These are phyloP conservation scores for Zosterops lateralis DNA, from an alignment of 2,113 vertebrate genomes.

Conservation along the genomic window DNA sequence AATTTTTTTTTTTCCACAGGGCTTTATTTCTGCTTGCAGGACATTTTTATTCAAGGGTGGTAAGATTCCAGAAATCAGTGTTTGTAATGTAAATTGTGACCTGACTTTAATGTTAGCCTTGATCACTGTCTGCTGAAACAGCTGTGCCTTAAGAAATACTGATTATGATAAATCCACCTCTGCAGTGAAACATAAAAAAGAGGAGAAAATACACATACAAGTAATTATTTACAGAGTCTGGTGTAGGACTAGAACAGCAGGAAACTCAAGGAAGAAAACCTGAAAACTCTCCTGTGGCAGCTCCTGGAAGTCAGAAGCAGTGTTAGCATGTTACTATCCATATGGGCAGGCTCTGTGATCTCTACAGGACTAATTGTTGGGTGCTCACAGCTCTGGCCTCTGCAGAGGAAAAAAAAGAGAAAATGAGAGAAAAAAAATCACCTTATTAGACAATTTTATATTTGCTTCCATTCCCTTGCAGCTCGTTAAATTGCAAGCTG, in stretches of 20 bases:
- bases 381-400: not conserved
- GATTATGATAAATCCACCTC: not conserved
- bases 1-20: not conserved
- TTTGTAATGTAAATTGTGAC: constrained; percentile 30
- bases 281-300: not conserved
- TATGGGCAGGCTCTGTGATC: not conserved
- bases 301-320: not conserved
- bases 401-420: not conserved
- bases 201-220: not conserved
- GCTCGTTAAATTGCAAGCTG: fast-evolving
- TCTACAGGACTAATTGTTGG: no score
- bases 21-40: not conserved
- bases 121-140: not conserved
- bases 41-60: not conserved
- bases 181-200: not conserved
- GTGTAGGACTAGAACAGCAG: not conserved
- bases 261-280: not conserved
- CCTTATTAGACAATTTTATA: not conserved
- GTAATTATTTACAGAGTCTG: not conserved
- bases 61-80: not conserved
- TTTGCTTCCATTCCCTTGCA: not conserved
- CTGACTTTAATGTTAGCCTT: not conserved
- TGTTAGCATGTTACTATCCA: not conserved
- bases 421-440: not conserved
- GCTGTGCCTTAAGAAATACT: not conserved